phyloP scores from a whole-genome alignment of 2,113 vertebrate genomes.

The Acrocephalus arundinaceus region DNA sequence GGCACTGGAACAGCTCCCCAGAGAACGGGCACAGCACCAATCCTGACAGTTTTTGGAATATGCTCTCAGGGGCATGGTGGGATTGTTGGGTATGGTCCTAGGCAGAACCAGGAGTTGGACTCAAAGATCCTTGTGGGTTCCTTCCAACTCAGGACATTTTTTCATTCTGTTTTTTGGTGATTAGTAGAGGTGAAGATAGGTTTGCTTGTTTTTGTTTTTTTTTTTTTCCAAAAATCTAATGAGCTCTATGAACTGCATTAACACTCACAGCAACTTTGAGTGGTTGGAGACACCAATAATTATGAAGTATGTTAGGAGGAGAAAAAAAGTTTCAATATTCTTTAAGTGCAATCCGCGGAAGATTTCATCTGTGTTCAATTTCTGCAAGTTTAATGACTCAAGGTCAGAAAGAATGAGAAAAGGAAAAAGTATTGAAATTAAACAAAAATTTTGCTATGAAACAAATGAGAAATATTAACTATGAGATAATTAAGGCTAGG shows the following conservation, averaged over 20 bases:
- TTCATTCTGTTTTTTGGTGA: not conserved
- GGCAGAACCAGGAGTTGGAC: not conserved
- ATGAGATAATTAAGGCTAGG: not conserved
- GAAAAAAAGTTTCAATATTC: not conserved
- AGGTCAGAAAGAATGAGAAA: not conserved
- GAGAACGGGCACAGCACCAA: not conserved
- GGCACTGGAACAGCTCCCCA: not conserved
- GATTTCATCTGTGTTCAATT: not conserved
- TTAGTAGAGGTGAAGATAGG: not conserved
- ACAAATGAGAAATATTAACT: not conserved
- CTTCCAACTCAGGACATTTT: not conserved
- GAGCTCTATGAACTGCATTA: not conserved
- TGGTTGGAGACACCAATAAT: not conserved
- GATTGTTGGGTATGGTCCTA: fast-evolving
- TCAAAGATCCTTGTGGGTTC: too few relatives aligned
- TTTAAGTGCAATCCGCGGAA: not conserved
- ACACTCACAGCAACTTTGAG: not conserved
- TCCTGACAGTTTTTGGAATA: fast-evolving
- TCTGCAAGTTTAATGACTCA: not conserved
- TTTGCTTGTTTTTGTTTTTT: too few relatives aligned
- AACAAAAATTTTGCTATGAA: not conserved
- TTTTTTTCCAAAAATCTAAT: not conserved
- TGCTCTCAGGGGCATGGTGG: fast-evolving
- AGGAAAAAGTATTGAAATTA: not conserved
- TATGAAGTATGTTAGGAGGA: too few relatives aligned